Evolutionary conservation across 2,113 vertebrate genomes (phyloP), one percentile per base, ranked within the genome.

Genomic region (Gobiocypris rarus): DNA sequence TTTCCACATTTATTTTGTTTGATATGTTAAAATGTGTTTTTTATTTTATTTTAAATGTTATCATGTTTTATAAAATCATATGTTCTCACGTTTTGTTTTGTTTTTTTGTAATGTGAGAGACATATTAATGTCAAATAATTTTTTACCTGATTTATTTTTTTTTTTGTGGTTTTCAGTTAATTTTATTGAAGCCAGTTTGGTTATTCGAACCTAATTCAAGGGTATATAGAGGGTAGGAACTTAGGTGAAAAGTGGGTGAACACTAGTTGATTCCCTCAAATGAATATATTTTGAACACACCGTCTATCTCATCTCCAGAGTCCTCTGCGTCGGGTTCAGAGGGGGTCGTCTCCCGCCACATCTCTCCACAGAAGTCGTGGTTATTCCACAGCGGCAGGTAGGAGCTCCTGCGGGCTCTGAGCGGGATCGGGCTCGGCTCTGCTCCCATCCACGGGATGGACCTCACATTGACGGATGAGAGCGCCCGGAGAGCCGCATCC

Each of bases 371-470:
- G 83, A 87, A 91, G 83, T 95, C 93, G 67, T 88, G 86, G 11
- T 89, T 92, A 82, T 94, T 94, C 95, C 95, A 95, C 75, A 94
- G 88, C 0, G 94, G 92, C 0, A 95, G 91, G 9, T 94, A 95
- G 5, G 90, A 77, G 7, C 65, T 90, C 50, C 94, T 85, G 43
- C 79, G 90, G 78, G 94, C 93, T 83, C 91, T 86, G 28, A 95
- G 90, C 1, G 94, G 93, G 17, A 88, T 0, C 7, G 73, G 11
- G 22, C 78, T 89, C 38, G 88, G 88, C 4, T 75, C 75, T 3
- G 6, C 24, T 3, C 83, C 65, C 38, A 87, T 69, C 87, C 88
- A 89, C 7, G 84, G 87, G 11, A 92, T 76, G 0, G 78, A 13
- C 38, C 75, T 83, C 11, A 89, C 69, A 15, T 84, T 24, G 15